These are phyloP conservation scores for Spatulosminthurus flaviceps DNA, from an alignment of 2,888 invertebrate genomes.

Conservation along the genomic window DNA sequence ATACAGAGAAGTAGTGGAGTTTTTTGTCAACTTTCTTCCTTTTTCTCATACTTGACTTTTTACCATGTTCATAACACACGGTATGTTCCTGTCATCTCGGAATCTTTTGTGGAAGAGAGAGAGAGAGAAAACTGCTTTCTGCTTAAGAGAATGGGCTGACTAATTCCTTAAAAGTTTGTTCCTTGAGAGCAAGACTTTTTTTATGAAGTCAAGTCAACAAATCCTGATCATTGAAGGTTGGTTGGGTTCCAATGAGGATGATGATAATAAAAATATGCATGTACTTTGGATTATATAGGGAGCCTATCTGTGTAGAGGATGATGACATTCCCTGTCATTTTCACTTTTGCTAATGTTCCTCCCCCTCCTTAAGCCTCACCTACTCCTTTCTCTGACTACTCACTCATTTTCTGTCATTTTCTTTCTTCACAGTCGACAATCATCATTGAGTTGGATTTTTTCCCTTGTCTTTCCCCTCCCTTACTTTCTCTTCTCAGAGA, in stretches of 20 bases:
- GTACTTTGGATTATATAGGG: neutral
- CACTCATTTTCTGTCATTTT: constrained; percentile 4
- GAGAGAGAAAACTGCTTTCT: no score
- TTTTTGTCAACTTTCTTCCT: constrained; percentile 1
- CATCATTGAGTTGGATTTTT: neutral
- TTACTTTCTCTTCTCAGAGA: no score
- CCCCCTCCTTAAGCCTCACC: constrained; percentile 15
- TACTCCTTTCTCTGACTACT: constrained; percentile 2
- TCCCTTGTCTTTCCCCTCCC: neutral
- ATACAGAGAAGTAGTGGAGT: neutral
- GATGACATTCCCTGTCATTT: constrained; percentile 51
- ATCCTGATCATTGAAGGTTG: constrained; percentile 43
- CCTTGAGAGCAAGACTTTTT: neutral
- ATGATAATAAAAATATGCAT: neutral
- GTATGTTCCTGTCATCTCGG: neutral
- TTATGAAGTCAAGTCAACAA: constrained; percentile 39
- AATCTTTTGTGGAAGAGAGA: no score
- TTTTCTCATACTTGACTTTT: neutral
- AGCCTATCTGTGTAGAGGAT: no score
- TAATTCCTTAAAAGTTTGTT: constrained; percentile 9
- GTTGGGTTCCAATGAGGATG: constrained; percentile 43
- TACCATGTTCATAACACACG: neutral
- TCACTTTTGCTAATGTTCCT: constrained; percentile 47
- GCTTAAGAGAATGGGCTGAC: neutral
- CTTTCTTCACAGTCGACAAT: constrained; percentile 4